Percentiles rank a stretch among this genome's conserved stretches.
Evolutionary conservation across 2,797 vertebrate species (phyloP).

Genomic region (Mormyrops attenuatus): DNA sequence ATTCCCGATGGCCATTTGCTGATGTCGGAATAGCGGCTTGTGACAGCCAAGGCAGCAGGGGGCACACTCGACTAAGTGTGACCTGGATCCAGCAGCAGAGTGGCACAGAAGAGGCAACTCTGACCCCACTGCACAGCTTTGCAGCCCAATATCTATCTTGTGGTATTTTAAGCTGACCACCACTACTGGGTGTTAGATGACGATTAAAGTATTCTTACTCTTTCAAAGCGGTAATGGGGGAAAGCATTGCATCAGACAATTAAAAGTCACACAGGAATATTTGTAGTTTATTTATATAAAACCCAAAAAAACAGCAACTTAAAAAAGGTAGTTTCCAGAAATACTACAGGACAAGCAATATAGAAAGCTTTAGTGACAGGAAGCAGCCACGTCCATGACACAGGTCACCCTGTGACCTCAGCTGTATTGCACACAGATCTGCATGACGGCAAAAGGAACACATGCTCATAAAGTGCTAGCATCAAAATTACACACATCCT

Average conservation of each 20-base stretch:
- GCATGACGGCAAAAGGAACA: constrained; percentile 58
- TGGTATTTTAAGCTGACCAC: background rate
- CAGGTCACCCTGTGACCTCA: constrained; percentile 36
- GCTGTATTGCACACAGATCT: constrained; percentile 68
- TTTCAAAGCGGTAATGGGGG: background rate
- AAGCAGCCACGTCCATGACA: constrained; percentile 42
- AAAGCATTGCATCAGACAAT: background rate
- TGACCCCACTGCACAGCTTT: background rate
- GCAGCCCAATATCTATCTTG: background rate
- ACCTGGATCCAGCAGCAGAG: background rate
- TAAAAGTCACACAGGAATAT: constrained; percentile 20
- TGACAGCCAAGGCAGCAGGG: background rate
- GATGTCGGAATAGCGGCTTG: background rate
- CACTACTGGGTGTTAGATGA: background rate
- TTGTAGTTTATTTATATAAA: constrained; percentile 62
- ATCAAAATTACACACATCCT: constrained; percentile 45
- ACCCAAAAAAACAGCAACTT: constrained; percentile 50
- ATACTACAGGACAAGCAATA: constrained; percentile 36
- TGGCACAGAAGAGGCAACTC: background rate
- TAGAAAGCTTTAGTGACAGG: constrained; percentile 46
- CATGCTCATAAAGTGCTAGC: constrained; percentile 80
- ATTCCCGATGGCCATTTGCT: background rate
- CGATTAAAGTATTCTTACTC: background rate
- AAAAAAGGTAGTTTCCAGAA: constrained; percentile 44
- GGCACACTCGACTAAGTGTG: background rate